Percentiles rank a stretch among this genome's conserved stretches.
phyloP scores from a whole-genome alignment of 2,797 vertebrate species.

The Lacerta bilineata region DNA sequence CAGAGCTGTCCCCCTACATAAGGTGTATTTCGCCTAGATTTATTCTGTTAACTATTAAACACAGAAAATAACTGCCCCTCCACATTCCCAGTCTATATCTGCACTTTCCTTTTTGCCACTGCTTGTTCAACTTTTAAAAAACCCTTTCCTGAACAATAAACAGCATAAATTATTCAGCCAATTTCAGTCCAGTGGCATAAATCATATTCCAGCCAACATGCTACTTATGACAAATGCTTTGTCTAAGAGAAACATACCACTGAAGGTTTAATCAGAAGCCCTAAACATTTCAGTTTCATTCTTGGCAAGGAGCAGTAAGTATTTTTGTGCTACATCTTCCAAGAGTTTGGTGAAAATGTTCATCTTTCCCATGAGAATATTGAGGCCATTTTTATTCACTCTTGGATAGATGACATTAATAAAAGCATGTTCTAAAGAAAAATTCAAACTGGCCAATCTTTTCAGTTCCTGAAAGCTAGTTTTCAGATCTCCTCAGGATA shows the following conservation, averaged over 20 bases:
- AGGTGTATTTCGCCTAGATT: slow-evolving; percentile 63
- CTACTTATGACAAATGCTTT: slow-evolving; percentile 79
- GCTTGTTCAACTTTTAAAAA: slow-evolving; percentile 66
- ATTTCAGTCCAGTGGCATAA: slow-evolving; percentile 77
- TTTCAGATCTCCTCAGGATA: slow-evolving; percentile 53
- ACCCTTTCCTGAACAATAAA: slow-evolving; percentile 78
- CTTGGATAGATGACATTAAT: slow-evolving; percentile 57
- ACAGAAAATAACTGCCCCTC: slow-evolving; percentile 48
- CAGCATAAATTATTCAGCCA: slow-evolving; percentile 80
- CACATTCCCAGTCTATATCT: slow-evolving; percentile 47
- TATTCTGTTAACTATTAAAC: slow-evolving; percentile 70
- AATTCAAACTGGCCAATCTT: slow-evolving; percentile 70
- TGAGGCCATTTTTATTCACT: slow-evolving; percentile 67
- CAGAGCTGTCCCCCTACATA: slow-evolving; percentile 62
- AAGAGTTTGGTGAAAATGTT: slow-evolving; percentile 67
- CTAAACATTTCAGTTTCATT: slow-evolving; percentile 79
- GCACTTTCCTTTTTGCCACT: slow-evolving; percentile 53
- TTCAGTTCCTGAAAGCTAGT: slow-evolving; percentile 60
- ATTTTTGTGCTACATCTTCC: slow-evolving; percentile 64
- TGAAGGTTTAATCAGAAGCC: slow-evolving; percentile 79
- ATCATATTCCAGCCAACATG: slow-evolving; percentile 76
- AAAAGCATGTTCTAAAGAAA: slow-evolving; percentile 67
- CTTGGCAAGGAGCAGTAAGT: slow-evolving; percentile 69
- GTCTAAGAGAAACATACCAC: slow-evolving; percentile 76
- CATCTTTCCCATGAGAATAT: slow-evolving; percentile 71